Conservation (phyloP, 2,888 invertebrate species). For the Macrosoma leucophasiata region DNA sequence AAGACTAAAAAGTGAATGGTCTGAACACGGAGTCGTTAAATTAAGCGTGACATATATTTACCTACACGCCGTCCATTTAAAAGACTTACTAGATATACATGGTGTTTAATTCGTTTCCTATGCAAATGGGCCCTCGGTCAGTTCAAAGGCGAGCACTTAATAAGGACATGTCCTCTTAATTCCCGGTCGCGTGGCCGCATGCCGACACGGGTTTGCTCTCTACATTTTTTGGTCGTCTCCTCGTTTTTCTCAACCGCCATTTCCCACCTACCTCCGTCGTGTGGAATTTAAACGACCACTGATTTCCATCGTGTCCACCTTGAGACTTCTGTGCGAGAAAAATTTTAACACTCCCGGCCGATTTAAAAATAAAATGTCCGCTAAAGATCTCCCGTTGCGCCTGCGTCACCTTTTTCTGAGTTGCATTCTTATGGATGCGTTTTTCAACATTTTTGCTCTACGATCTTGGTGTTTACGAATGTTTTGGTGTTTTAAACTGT, state of each 20-base stretch:
- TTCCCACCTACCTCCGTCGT: constrained; percentile 56
- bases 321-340: constrained; percentile 38
- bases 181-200: constrained; percentile 50
- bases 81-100: no score
- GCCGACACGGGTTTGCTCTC: constrained; percentile 66
- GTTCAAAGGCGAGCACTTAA: constrained; percentile 55
- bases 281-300: constrained; percentile 62
- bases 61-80: no score
- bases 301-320: constrained; percentile 46
- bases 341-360: constrained; percentile 37
- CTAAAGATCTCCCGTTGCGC: constrained; percentile 28
- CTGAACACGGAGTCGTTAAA: no score
- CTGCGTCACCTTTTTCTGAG: constrained; percentile 32
- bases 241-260: constrained; percentile 54
- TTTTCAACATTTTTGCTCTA: constrained; percentile 23
- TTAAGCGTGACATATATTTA: no score
- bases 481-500: no score
- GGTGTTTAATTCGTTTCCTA: constrained; percentile 43
- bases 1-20: no score
- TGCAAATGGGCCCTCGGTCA: constrained; percentile 45
- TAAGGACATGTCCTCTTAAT: constrained; percentile 56
- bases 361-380: constrained; percentile 37
- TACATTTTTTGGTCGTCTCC: constrained; percentile 51
- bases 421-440: constrained; percentile 33
- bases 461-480: no score